phyloP scores from a whole-genome alignment of 2,797 vertebrate species.

The Acomys russatus region DNA sequence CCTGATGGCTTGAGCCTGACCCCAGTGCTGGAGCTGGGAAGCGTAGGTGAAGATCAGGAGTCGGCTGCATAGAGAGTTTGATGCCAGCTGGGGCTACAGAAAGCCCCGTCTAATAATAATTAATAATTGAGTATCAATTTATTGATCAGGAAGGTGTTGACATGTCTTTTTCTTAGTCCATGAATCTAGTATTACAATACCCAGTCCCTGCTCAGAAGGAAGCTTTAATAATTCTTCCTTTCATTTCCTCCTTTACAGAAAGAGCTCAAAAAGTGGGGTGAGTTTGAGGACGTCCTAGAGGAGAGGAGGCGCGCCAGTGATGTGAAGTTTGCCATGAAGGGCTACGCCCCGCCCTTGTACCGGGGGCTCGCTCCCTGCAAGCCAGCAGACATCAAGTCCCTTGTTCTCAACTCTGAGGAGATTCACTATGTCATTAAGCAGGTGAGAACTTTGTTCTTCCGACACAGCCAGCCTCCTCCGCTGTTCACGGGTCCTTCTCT shows the following conservation, averaged over 20 bases:
- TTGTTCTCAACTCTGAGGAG: slow-evolving; percentile 94
- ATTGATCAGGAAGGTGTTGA: background rate
- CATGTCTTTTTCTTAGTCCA: slow-evolving; percentile 22
- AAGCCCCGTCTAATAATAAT: background rate
- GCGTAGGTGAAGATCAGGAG: background rate
- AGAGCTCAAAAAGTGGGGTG: slow-evolving; percentile 96
- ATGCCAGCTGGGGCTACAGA: background rate
- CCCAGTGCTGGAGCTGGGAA: background rate
- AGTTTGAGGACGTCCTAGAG: slow-evolving; percentile 98
- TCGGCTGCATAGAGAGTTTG: background rate
- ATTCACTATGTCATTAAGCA: slow-evolving; percentile 93
- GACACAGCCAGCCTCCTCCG: background rate
- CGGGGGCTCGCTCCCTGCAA: slow-evolving; percentile 93
- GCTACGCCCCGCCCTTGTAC: slow-evolving; percentile 94
- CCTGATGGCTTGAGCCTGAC: background rate
- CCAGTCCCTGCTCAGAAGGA: background rate
- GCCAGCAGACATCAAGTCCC: slow-evolving; percentile 90
- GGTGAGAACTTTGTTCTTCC: slow-evolving; percentile 90
- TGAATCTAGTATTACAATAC: background rate
- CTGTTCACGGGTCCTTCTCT: background rate
- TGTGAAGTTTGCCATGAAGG: slow-evolving; percentile 95
- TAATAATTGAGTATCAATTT: background rate
- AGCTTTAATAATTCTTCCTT: slow-evolving; percentile 48
- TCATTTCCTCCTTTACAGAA: slow-evolving; percentile 87
- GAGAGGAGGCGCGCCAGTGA: slow-evolving; percentile 96